Conservation (phyloP, 2,113 vertebrate species). For the Petroica traversi region DNA sequence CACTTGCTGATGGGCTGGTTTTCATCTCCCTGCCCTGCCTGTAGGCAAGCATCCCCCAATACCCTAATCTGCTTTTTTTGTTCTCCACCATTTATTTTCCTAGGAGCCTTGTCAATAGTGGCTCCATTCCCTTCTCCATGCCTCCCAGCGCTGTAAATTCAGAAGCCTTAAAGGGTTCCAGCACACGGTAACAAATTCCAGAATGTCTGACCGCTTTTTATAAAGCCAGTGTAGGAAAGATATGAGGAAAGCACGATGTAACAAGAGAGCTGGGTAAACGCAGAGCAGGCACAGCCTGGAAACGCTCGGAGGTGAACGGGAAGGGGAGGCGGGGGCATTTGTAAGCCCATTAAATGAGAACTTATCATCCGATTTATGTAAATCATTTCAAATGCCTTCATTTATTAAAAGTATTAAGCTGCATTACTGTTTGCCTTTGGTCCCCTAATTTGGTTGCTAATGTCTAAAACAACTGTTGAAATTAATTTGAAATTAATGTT, state of each 20-base stretch:
- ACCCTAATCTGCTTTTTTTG: conserved; percentile 20
- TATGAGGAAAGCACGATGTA: neutral
- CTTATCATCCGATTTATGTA: conserved; percentile 47
- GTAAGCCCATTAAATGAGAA: conserved; percentile 40
- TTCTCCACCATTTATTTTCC: conserved; percentile 24
- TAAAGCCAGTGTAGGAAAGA: neutral
- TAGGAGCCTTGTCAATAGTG: neutral
- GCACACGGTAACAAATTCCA: conserved; percentile 1
- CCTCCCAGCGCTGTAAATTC: neutral
- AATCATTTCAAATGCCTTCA: conserved; percentile 43
- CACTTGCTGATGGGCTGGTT: conserved; percentile 46
- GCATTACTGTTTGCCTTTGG: conserved; percentile 39
- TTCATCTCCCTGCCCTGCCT: conserved; percentile 39
- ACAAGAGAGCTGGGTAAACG: neutral
- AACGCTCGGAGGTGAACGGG: neutral
- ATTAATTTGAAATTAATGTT: conserved; percentile 65
- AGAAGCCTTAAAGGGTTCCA: neutral
- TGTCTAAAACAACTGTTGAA: conserved; percentile 41
- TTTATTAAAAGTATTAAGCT: conserved; percentile 46
- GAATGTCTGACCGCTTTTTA: neutral
- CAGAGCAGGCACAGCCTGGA: neutral
- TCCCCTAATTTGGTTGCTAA: conserved; percentile 49
- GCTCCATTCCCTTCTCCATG: neutral
- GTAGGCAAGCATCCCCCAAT: conserved; percentile 20
- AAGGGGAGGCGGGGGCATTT: neutral